A percentile compares a stretch with the other conserved stretches of the same genome.
phyloP scores from a whole-genome alignment of 2,888 invertebrate genomes.

The Temnothorax rugatulus region DNA sequence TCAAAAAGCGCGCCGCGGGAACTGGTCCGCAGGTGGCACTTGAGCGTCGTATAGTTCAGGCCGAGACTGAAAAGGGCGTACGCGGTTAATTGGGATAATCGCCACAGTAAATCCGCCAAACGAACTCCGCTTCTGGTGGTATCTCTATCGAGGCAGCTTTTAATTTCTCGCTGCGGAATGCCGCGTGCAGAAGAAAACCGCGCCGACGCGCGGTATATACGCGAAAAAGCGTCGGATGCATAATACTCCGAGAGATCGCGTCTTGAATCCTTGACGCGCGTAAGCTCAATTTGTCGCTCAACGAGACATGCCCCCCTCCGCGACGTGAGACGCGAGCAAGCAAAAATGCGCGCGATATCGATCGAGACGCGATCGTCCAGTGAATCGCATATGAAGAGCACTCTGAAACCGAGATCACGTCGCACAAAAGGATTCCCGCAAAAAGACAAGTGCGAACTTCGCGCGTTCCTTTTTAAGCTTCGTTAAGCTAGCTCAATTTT shows the following conservation, averaged over 20 bases:
- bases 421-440: conserved; percentile 65
- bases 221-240: conserved; percentile 41
- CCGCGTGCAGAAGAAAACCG: conserved; percentile 9
- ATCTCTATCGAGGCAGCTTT: conserved; percentile 45
- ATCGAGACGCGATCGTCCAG: conserved; percentile 20
- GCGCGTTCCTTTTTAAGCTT: conserved; percentile 69
- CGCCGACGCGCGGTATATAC: neutral
- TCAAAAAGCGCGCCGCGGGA: conserved; percentile 37
- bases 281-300: conserved; percentile 40
- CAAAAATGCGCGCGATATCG: conserved; percentile 32
- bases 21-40: conserved; percentile 51
- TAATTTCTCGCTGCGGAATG: conserved; percentile 41
- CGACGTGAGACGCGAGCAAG: neutral
- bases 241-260: conserved; percentile 15
- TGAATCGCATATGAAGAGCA: conserved; percentile 17
- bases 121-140: conserved; percentile 17
- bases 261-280: conserved; percentile 23
- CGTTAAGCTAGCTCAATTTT: conserved; percentile 73
- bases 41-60: conserved; percentile 39
- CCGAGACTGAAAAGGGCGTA: conserved; percentile 8
- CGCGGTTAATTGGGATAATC: conserved; percentile 54
- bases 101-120: conserved; percentile 43
- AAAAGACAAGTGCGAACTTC: conserved; percentile 64
- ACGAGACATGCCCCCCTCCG: conserved; percentile 2
- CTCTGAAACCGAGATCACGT: conserved; percentile 41